Evolutionary conservation across 2,888 invertebrate genomes (phyloP).

Genomic region (Endomychus coccineus): DNA sequence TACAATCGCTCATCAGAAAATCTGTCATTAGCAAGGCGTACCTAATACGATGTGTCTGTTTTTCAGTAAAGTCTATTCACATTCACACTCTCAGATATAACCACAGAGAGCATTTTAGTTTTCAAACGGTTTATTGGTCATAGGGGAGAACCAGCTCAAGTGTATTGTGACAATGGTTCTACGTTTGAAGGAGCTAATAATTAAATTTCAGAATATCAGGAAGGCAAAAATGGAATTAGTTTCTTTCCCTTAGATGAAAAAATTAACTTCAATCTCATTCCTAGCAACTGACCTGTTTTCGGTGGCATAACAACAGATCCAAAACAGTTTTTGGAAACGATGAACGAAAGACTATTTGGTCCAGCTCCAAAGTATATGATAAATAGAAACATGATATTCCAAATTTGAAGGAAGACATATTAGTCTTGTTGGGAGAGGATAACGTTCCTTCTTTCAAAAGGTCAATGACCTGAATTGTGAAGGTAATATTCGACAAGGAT

Average conservation of each 20-base stretch:
- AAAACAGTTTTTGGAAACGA: not conserved
- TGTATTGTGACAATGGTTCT: too few relatives aligned
- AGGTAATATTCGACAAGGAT: not conserved
- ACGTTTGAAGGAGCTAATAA: too few relatives aligned
- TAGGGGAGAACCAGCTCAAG: too few relatives aligned
- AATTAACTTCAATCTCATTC: too few relatives aligned
- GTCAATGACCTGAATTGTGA: not conserved
- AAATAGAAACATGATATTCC: not conserved
- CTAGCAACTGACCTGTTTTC: too few relatives aligned
- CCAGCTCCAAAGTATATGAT: not conserved
- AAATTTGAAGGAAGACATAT: not conserved
- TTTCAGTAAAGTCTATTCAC: conserved; percentile 1
- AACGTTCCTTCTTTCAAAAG: not conserved
- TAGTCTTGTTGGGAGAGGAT: not conserved
- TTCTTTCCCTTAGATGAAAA: too few relatives aligned
- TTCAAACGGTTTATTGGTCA: too few relatives aligned
- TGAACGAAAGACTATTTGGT: conserved; percentile 1
- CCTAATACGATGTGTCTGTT: conserved; percentile 1
- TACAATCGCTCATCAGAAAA: not conserved
- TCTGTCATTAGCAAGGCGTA: conserved; percentile 1
- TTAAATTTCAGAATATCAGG: too few relatives aligned
- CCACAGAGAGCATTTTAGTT: too few relatives aligned
- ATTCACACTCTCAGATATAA: too few relatives aligned
- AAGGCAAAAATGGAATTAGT: too few relatives aligned
- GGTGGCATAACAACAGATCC: not conserved